A percentile compares a stretch with the other conserved stretches of the same genome.
phyloP scores from a whole-genome alignment of 2,888 invertebrate species.

The Mesoligia furuncula region DNA sequence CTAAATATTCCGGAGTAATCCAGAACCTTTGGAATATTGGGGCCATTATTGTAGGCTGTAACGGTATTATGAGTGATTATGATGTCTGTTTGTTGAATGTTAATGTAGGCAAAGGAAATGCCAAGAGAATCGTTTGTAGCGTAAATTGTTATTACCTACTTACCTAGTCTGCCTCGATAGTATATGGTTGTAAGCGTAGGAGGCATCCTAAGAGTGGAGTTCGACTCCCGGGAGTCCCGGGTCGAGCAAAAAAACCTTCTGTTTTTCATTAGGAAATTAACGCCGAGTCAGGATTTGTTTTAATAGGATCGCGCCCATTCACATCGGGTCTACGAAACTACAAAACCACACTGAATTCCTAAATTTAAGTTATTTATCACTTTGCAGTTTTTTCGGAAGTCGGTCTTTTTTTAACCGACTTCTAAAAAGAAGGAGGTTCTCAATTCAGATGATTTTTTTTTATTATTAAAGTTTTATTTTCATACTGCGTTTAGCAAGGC shows the following conservation, averaged over 20 bases:
- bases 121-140: slow-evolving; percentile 43
- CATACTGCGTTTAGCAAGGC: background rate
- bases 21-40: slow-evolving; percentile 8
- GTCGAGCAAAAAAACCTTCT: too few relatives aligned
- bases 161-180: background rate
- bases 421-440: too few relatives aligned
- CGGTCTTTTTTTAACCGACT: too few relatives aligned
- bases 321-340: too few relatives aligned
- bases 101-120: slow-evolving; percentile 58
- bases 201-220: background rate
- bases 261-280: too few relatives aligned
- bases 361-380: too few relatives aligned
- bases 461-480: background rate
- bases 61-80: slow-evolving; percentile 29
- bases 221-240: background rate
- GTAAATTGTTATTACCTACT: slow-evolving; percentile 35
- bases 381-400: too few relatives aligned
- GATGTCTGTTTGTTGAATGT: slow-evolving; percentile 54
- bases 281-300: too few relatives aligned
- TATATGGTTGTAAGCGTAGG: background rate
- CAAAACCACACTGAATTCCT: too few relatives aligned
- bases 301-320: too few relatives aligned
- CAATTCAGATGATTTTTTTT: too few relatives aligned
- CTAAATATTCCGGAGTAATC: background rate
- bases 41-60: slow-evolving; percentile 29